Base-by-base conservation (phyloP, 64 coral and sea anemone species). In the Montipora efflorescens region DNA sequence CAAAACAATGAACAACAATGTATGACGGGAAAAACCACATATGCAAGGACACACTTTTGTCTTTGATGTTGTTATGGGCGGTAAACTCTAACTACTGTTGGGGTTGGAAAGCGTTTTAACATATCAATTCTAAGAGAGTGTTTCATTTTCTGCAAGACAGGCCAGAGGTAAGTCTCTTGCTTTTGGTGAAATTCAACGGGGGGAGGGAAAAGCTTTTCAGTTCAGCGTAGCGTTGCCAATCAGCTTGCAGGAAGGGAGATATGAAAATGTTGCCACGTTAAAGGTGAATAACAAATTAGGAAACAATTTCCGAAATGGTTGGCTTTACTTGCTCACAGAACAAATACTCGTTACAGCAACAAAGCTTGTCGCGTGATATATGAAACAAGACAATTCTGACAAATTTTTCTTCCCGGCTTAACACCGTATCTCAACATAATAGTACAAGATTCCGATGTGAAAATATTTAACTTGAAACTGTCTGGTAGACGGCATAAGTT, bases 271-370 rank as follows among this genome's bases (percentile, higher is more conserved):
- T 45, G 43, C 66, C 82, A 86, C 82, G 66, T 86, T 72, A 48
- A 68, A 10, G 45, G 7, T 86, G 82, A 86, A 86, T 86, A 71
- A 51, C 64, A 86, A 86, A 86, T 86, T 71, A 86, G 82, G 82
- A 43, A 70, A 70, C 82, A 86, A 86, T 86, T 86, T 86, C 64
- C 15, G 45, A 14, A 72, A 71, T 49, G 45, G 70, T 67, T 84
- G 43, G 58, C 47, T 16, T 47, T 50, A 21, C 15, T 8, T 5
- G 46, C 62, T 67, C 18, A 5, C 66, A 50, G 62, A 86, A 50
- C 45, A 50, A 86, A 22, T 16, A 46, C 25, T 1, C 6, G 6
- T 57, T 22, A 11, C 18, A 71, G 71, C 67, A 12, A 5, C 53
- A 23, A 48, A 36, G 14, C 11, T n/a, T 64, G 20, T 8, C 44